Conservation (phyloP, 2,797 vertebrate species). For the Xiphophorus birchmanni region DNA sequence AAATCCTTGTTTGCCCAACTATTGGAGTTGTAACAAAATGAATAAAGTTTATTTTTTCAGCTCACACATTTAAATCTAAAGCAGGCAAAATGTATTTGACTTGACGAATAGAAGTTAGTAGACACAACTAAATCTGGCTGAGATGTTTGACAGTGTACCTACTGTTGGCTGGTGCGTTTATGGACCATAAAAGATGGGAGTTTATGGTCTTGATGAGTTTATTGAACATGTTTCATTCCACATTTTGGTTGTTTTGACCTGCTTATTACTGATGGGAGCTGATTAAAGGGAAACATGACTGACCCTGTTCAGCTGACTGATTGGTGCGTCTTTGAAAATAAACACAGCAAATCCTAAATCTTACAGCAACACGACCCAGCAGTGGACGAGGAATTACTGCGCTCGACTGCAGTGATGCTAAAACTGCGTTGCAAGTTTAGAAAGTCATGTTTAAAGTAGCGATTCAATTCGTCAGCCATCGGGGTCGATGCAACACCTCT, state of each 20-base stretch:
- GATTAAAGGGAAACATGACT: background rate
- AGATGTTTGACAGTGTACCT: background rate
- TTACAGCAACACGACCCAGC: background rate
- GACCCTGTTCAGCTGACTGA: background rate
- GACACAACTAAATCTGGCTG: background rate
- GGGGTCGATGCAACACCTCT: slow-evolving; percentile 90
- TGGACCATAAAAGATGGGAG: background rate
- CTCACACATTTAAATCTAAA: background rate
- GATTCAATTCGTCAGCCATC: slow-evolving; percentile 88
- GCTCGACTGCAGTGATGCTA: slow-evolving; percentile 63
- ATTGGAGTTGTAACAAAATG: background rate
- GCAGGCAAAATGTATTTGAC: background rate
- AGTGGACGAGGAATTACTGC: slow-evolving; percentile 8
- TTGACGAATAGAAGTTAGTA: background rate
- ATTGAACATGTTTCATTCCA: background rate
- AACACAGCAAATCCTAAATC: background rate
- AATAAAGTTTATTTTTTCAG: background rate
- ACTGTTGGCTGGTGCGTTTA: background rate
- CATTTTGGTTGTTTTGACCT: background rate
- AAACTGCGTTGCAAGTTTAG: slow-evolving; percentile 81
- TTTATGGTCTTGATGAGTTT: background rate
- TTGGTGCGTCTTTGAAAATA: background rate
- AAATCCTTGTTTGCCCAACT: background rate
- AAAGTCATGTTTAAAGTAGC: slow-evolving; percentile 77
- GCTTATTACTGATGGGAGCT: background rate